Evolutionary conservation across 2,888 invertebrate species (phyloP).

Genomic region (Lymantria monacha): DNA sequence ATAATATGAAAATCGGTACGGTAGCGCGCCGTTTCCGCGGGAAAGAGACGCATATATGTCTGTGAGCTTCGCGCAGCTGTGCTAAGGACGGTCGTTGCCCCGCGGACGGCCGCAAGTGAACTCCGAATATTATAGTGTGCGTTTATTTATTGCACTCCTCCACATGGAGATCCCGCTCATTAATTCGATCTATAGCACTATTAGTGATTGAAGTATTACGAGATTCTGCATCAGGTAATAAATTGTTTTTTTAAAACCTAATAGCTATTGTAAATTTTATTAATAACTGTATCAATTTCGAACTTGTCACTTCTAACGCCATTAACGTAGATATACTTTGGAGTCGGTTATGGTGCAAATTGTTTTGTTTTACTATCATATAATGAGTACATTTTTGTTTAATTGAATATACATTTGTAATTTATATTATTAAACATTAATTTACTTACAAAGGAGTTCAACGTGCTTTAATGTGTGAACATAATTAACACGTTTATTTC

Average conservation of each 20-base stretch:
- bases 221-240: constrained; percentile 28
- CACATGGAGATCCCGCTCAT: constrained; percentile 37
- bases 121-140: constrained; percentile 74
- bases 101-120: constrained; percentile 75
- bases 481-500: not conserved
- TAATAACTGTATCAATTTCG: not conserved
- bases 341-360: too few species aligned
- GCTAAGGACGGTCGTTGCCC: constrained; percentile 82
- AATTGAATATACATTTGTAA: not conserved
- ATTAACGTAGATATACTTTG: too few species aligned
- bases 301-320: not conserved
- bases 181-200: constrained; percentile 36
- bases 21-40: constrained; percentile 55
- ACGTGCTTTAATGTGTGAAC: not conserved
- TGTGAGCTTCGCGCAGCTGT: constrained; percentile 65
- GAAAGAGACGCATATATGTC: constrained; percentile 59
- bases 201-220: constrained; percentile 29
- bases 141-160: constrained; percentile 50
- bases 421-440: not conserved
- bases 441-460: not conserved
- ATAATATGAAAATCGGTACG: constrained; percentile 43
- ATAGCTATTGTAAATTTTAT: not conserved
- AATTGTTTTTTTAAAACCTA: constrained; percentile 5
- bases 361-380: not conserved
- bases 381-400: not conserved